Evolutionary conservation across 2,113 vertebrate species (phyloP).

Genomic region (Chaetodon trifascialis): DNA sequence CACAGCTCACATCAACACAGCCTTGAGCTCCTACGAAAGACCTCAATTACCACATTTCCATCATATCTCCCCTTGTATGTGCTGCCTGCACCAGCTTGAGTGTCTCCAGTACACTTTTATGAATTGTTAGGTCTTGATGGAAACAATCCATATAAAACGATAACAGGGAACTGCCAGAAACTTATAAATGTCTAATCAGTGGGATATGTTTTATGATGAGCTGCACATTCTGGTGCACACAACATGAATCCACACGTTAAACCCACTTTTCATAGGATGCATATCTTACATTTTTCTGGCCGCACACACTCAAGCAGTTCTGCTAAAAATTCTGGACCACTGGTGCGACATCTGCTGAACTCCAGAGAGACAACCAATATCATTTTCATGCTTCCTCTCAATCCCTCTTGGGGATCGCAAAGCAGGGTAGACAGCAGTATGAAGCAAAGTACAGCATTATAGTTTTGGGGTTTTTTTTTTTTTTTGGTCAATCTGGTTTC

Average conservation of each 20-base stretch:
- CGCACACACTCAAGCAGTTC: not conserved
- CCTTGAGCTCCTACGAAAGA: conserved; percentile 8
- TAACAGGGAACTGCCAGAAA: conserved; percentile 37
- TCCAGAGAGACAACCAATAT: conserved; percentile 43
- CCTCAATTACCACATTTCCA: conserved; percentile 32
- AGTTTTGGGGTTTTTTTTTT: not conserved
- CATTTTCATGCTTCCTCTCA: conserved; percentile 46
- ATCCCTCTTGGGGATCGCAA: conserved; percentile 36
- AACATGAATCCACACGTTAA: not conserved
- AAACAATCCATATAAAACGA: conserved; percentile 47
- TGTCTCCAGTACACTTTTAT: conserved; percentile 34
- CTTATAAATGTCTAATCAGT: conserved; percentile 40
- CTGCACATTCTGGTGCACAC: not conserved
- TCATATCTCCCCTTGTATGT: conserved; percentile 22
- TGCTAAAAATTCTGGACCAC: conserved; percentile 43
- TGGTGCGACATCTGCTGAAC: conserved; percentile 28
- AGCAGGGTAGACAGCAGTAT: conserved; percentile 6
- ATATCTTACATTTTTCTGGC: not conserved
- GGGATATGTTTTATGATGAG: conserved; percentile 43
- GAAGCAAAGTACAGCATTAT: conserved; percentile 41
- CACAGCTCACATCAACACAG: conserved; percentile 16
- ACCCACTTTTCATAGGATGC: conserved; percentile 4
- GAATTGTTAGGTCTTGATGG: conserved; percentile 53
- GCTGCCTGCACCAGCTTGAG: conserved; percentile 14
- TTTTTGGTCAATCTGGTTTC: conserved; percentile 39